Base-by-base conservation (phyloP, 2,888 invertebrate species). In the Hydrotaea cyrtoneurina region DNA sequence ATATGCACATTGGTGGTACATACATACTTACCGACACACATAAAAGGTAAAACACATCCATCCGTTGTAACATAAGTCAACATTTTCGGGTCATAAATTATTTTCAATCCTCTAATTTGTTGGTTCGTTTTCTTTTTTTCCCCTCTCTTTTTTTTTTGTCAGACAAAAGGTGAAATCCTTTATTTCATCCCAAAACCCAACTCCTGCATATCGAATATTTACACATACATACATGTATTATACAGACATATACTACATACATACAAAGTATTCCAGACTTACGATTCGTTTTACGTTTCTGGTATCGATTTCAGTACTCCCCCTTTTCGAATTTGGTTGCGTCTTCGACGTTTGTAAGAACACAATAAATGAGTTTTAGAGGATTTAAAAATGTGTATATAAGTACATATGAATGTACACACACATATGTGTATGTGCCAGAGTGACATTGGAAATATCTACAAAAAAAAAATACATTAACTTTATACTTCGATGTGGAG, bases 101-200 rank as follows among this genome's bases (percentile, higher is more conserved):
- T 88, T 87, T 87, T 87, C 87, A 90, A 90, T 91, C 91, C 90
- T 89, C 89, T 90, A 91, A 91, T 90, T 91, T 90, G 89, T 88
- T 89, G 87, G 87, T 86, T 62, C 10, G 39, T 75, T 11, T 69
- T 13, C 71, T 50, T 75, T 59, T 79, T n/a, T n/a, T 43, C 66
- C 53, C 72, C 39, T 46, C 46, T 15, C 26, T 21, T 19, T 21
- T 17, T 23, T 23, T 31, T 66, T 66, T 39, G 19, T 23, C 73
- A 82, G 69, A 80, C 87, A 87, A 87, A 89, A 89, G 88, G 89
- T 89, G 87, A 87, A 90, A 88, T 88, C 89, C 89, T 89, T 89
- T 89, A 85, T 85, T 76, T 71, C 86, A 79, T 79, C 59, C 75
- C 73, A 59, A 84, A 84, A 72, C 39, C 64, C 77, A 79, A 79